Evolutionary conservation across 1,140 invertebrate genomes (phyloP).

Genomic region (Ceratina australensis): DNA sequence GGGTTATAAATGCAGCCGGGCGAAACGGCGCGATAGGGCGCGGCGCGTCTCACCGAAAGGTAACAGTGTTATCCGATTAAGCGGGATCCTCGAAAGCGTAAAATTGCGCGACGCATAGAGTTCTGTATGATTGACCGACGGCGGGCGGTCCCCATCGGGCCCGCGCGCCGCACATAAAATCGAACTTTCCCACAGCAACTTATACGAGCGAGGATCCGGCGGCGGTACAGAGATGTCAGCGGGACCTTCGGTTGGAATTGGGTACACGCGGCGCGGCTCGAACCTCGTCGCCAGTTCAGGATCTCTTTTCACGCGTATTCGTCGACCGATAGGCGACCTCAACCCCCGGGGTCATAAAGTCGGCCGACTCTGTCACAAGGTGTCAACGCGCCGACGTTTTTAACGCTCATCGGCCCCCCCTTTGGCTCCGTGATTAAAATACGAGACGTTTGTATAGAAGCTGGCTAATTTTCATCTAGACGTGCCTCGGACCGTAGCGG

Average conservation of each 20-base stretch:
- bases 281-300: conserved; percentile 47
- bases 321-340: conserved; percentile 60
- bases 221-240: conserved; percentile 62
- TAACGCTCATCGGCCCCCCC: conserved; percentile 9
- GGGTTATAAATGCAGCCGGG: conserved; percentile 1
- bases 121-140: conserved; percentile 49
- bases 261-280: conserved; percentile 48
- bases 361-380: conserved; percentile 52
- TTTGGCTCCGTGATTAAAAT: conserved; percentile 16
- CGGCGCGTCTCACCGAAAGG: background rate
- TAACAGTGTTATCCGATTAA: conserved; percentile 37
- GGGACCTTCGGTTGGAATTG: conserved; percentile 49
- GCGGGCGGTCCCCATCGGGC: conserved; percentile 48
- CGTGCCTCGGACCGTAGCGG: background rate
- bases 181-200: conserved; percentile 47
- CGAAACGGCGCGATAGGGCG: background rate
- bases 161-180: conserved; percentile 51
- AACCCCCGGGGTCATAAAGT: conserved; percentile 58
- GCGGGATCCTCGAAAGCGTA: conserved; percentile 35
- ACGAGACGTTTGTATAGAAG: background rate
- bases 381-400: conserved; percentile 42
- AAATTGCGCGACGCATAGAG: conserved; percentile 38
- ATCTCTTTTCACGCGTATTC: conserved; percentile 57
- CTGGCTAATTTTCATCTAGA: background rate
- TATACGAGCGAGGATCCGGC: conserved; percentile 49